Conservation (phyloP, 2,797 vertebrate species). For the Darevskia mixta region DNA sequence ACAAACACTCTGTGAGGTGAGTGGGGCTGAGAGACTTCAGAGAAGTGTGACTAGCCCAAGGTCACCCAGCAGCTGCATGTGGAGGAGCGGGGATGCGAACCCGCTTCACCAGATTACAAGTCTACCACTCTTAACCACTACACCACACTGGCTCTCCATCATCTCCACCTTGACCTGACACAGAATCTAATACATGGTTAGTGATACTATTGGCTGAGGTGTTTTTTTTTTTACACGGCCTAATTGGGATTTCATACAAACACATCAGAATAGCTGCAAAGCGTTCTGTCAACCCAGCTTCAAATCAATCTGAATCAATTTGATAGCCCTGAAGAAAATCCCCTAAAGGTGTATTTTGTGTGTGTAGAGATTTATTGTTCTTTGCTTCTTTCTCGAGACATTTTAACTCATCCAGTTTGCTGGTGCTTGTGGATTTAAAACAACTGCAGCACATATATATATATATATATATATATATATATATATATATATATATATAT, state of each 20-base stretch:
- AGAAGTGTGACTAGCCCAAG: no score
- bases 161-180: neutral
- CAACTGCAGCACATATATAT: constrained; percentile 59
- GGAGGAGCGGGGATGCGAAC: no score
- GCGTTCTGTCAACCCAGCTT: neutral
- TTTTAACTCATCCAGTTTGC: constrained; percentile 71
- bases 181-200: neutral
- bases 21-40: no score
- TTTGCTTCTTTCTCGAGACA: constrained; percentile 31
- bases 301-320: neutral
- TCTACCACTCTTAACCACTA: no score
- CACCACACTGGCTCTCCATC: neutral
- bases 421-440: constrained; percentile 74
- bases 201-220: neutral
- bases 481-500: constrained; percentile 62
- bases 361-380: constrained; percentile 37
- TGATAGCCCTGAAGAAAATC: neutral
- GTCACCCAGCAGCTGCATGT: no score
- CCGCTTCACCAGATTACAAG: no score
- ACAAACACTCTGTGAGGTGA: no score
- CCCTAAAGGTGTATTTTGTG: neutral
- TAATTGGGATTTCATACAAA: neutral
- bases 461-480: constrained; percentile 62
- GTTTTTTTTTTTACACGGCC: no score
- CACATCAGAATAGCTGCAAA: neutral